phyloP scores from a whole-genome alignment of 2,888 invertebrate genomes.

The Invenusta paracnida region DNA sequence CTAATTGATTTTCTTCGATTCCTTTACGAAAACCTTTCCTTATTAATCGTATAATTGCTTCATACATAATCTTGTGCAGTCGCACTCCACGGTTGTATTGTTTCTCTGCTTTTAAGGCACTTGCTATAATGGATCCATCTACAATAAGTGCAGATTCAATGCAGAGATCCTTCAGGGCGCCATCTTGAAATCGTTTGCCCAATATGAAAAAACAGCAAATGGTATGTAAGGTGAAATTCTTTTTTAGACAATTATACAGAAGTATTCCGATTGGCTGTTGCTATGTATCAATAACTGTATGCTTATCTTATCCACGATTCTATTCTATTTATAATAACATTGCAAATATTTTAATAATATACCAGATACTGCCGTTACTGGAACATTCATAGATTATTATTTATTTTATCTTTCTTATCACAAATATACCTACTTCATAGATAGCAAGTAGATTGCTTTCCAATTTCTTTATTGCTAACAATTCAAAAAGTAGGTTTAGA shows the following conservation, averaged over 20 bases:
- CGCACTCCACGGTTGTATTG: constrained; percentile 12
- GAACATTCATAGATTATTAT: not conserved
- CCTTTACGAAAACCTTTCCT: not conserved
- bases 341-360: too few species aligned
- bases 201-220: constrained; percentile 2
- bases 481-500: constrained; percentile 7
- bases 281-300: too few species aligned
- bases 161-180: constrained; percentile 17
- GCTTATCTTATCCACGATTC: not conserved
- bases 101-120: not conserved
- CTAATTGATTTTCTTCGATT: constrained; percentile 13
- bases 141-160: constrained; percentile 17
- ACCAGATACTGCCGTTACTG: not conserved
- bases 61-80: constrained; percentile 13
- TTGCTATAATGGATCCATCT: constrained; percentile 24
- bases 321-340: not conserved
- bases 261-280: too few species aligned
- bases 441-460: constrained; percentile 4
- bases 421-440: constrained; percentile 13
- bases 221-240: not conserved
- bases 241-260: not conserved
- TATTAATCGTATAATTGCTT: constrained; percentile 11
- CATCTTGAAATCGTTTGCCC: constrained; percentile 16
- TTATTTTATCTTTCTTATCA: constrained; percentile 2
- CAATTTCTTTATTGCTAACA: constrained; percentile 1